Evolutionary conservation across 1,140 invertebrate genomes (phyloP), one percentile per base, ranked within the genome.

Genomic region (Mizuhopecten yessoensis): DNA sequence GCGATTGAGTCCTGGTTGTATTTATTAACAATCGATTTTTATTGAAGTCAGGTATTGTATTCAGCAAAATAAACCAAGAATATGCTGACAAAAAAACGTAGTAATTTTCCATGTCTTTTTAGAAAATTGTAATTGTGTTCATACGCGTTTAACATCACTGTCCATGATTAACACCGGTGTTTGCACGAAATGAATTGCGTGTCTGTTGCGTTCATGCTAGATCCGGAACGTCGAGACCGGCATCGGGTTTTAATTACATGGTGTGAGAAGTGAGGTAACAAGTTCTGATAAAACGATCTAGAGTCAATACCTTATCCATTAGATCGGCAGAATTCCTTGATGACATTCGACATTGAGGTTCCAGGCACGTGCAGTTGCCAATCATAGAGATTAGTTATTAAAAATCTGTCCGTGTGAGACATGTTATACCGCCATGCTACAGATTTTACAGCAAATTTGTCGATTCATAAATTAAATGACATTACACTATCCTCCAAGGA

Each of bases 381-480:
- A 75, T 75, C 57, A 75, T 17, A 5, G 5, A 75, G 57, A 75
- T 75, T 75, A 75, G 57, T 75, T n/a, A 23, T 13, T 0, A 75
- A 75, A 23, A 17, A 29, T 9, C 23, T 7, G 1, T 29, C 5
- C 9, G 29, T n/a, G 57, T n/a, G 57, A 75, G 23, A 75, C n/a
- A 17, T 75, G 57, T 75, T 29, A 75, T 75, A 29, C 17, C n/a
- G 1, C 57, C 1, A 29, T n/a, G 23, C n/a, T 75, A n/a, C 11
- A 13, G 57, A 75, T 75, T 75, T 17, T 29, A 29, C 23, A 20
- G 45, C 23, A 23, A 57, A 29, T 75, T 29, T 29, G 23, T 29
- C 57, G 23, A 75, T 75, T 75, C 57, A 75, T 75, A 75, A 75
- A 75, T 29, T 75, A n/a, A 75, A 75, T 75, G 57, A 3, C 57